These are phyloP conservation scores for Xiphorhynchus erythropygius DNA, from an alignment of 2,797 vertebrate genomes.

Conservation along the genomic window DNA sequence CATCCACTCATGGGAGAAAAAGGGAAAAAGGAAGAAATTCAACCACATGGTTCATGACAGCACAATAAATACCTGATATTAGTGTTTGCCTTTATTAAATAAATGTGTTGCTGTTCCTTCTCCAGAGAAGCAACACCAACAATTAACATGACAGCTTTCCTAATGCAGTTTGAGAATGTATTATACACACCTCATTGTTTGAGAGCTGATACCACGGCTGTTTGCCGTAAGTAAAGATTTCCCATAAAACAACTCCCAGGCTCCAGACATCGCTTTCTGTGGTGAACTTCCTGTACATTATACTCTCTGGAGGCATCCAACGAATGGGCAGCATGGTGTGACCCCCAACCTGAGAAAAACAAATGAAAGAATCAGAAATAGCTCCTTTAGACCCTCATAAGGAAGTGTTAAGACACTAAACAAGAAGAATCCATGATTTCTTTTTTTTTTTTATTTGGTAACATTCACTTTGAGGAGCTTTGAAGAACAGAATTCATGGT, in stretches of 20 bases:
- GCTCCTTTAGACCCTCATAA: background rate
- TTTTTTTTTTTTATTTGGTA: background rate
- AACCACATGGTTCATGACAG: background rate
- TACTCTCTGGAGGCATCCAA: conserved; percentile 99
- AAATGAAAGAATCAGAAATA: conserved; percentile 1
- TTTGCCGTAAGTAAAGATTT: conserved; percentile 99
- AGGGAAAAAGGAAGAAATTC: background rate
- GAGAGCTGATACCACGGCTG: conserved; percentile 99
- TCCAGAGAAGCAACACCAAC: background rate
- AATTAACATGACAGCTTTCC: background rate
- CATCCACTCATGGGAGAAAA: background rate
- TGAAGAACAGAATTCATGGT: background rate
- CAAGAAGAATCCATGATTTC: background rate
- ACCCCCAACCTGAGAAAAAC: conserved; percentile 87
- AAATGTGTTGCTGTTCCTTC: background rate
- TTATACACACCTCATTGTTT: conserved; percentile 91
- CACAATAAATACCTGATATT: background rate
- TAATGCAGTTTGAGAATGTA: background rate
- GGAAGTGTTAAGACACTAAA: background rate
- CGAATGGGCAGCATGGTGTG: conserved; percentile 99
- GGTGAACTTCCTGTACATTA: conserved; percentile 99
- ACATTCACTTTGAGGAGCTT: background rate
- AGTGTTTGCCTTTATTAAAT: background rate
- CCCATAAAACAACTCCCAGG: conserved; percentile 96
- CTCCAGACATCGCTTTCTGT: conserved; percentile 99